phyloP scores from a whole-genome alignment of 2,888 invertebrate genomes.

The Amphipoea oculea region DNA sequence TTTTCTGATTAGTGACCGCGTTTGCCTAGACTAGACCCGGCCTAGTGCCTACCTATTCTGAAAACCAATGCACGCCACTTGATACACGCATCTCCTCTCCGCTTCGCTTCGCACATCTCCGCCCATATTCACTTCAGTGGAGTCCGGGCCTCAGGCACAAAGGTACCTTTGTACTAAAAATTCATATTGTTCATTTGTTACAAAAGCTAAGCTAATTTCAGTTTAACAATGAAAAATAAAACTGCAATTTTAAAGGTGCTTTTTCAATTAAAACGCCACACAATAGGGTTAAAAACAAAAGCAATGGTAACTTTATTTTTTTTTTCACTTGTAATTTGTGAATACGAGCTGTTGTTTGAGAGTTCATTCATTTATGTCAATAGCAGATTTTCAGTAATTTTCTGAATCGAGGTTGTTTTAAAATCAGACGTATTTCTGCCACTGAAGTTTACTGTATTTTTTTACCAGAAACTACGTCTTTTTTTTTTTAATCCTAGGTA shows the following conservation, averaged over 20 bases:
- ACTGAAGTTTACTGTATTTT: no score
- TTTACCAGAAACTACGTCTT: no score
- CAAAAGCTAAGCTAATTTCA: conserved; percentile 29
- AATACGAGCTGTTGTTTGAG: background rate
- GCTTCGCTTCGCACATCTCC: background rate
- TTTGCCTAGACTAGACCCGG: no score
- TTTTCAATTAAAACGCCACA: conserved; percentile 32
- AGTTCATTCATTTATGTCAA: background rate
- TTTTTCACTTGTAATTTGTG: background rate
- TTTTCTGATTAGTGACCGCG: no score
- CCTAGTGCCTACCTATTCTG: no score
- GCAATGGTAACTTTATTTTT: background rate
- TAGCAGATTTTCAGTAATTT: background rate
- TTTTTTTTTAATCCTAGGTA: no score
- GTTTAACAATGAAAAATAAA: conserved; percentile 30
- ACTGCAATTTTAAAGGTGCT: background rate
- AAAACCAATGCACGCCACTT: no score
- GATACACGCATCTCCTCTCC: background rate
- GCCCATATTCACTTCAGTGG: background rate
- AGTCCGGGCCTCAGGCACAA: background rate
- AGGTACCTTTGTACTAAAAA: background rate
- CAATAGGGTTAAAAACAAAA: conserved; percentile 33
- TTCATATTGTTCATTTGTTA: conserved; percentile 16
- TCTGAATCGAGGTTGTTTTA: background rate
- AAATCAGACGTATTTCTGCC: background rate